Evolutionary conservation across 2,113 vertebrate genomes (phyloP).

Genomic region (Upupa epops): DNA sequence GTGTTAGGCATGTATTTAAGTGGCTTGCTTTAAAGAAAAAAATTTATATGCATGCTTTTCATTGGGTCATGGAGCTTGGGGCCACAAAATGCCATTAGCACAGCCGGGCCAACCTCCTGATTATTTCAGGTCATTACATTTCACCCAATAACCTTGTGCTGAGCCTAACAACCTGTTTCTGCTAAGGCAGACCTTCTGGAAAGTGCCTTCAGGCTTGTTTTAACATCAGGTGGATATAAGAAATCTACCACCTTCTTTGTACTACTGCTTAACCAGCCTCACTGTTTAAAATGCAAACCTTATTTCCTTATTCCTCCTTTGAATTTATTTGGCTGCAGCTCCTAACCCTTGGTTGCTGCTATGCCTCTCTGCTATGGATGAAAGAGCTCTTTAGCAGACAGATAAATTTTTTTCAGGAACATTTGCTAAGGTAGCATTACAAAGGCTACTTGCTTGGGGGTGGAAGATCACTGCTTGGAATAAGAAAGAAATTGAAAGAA

Average conservation of each 20-base stretch:
- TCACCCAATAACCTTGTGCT: not conserved
- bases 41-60: not conserved
- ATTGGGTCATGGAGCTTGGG: not conserved
- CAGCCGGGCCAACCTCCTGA: not conserved
- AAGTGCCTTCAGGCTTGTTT: not conserved
- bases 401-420: not conserved
- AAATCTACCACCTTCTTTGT: not conserved
- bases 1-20: not conserved
- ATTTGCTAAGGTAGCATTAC: not conserved
- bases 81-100: conserved; percentile 19
- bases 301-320: not conserved
- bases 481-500: not conserved
- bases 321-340: not conserved
- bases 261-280: not conserved
- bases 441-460: not conserved
- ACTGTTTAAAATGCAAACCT: not conserved
- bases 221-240: not conserved
- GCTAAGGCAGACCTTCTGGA: not conserved
- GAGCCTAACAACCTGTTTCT: not conserved
- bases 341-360: not conserved
- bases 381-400: not conserved
- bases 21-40: not conserved
- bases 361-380: not conserved
- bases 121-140: conserved; percentile 31
- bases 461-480: not conserved